phyloP scores from a whole-genome alignment of 2,113 vertebrate genomes.

The Cheirogaleus medius region DNA sequence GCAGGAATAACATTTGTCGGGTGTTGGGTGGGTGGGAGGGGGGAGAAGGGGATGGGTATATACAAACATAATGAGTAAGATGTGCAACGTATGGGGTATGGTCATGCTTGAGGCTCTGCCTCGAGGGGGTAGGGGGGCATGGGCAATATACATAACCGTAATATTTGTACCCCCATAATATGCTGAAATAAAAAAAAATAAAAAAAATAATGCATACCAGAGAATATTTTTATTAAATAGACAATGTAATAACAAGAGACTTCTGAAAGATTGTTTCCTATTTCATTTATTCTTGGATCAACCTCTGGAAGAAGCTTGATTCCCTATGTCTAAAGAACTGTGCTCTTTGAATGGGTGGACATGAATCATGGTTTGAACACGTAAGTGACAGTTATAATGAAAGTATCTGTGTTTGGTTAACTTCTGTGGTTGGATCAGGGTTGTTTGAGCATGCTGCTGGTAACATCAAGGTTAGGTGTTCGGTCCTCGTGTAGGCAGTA shows the following conservation, averaged over 20 bases:
- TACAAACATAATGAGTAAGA: no score
- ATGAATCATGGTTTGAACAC: constrained; percentile 11
- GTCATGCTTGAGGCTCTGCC: no score
- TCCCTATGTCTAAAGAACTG: background rate
- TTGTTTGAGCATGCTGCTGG: background rate
- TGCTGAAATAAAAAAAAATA: no score
- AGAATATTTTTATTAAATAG: constrained; percentile 72
- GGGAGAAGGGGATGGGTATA: no score
- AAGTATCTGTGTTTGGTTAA: background rate
- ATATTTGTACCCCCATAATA: no score
- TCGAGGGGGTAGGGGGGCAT: no score
- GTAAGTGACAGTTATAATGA: background rate
- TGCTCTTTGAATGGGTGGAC: background rate
- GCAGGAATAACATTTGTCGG: no score
- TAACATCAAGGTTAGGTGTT: background rate
- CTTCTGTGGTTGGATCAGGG: background rate
- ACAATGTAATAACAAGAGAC: constrained; percentile 58
- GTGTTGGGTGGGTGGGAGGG: no score
- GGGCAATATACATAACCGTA: no score
- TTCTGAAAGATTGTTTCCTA: constrained; percentile 35
- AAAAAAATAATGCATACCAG: constrained; percentile 45
- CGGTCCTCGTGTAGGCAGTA: background rate
- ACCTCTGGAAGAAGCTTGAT: background rate
- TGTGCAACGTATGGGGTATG: no score
- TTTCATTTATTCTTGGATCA: constrained; percentile 57